Percentiles rank a stretch among this genome's conserved stretches.
These are phyloP conservation scores for Drosophila setosimentum DNA, from an alignment of 2,888 invertebrate genomes.

Conservation along the genomic window DNA sequence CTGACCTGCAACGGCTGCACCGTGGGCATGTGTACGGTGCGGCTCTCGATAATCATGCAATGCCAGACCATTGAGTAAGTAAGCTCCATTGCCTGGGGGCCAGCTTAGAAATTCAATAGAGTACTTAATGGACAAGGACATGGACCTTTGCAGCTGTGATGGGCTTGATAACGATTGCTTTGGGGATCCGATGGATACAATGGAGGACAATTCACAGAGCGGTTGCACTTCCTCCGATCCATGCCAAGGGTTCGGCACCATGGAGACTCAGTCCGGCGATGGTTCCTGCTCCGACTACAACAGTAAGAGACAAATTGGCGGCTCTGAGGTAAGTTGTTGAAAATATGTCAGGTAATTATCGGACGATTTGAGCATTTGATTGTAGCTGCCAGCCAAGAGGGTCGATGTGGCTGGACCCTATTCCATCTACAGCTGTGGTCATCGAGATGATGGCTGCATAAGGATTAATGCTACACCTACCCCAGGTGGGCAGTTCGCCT, in stretches of 20 bases:
- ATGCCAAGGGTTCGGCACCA: slow-evolving; percentile 43
- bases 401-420: slow-evolving; percentile 65
- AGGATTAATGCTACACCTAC: slow-evolving; percentile 15
- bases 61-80: slow-evolving; percentile 63
- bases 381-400: background rate
- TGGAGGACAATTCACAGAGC: slow-evolving; percentile 8
- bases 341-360: background rate
- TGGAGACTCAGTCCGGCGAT: slow-evolving; percentile 15
- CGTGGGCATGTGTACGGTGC: slow-evolving; percentile 54
- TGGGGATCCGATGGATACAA: slow-evolving; percentile 7
- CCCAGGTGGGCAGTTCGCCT: slow-evolving; percentile 49
- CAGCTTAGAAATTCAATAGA: slow-evolving; percentile 56
- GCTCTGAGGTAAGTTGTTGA: slow-evolving; percentile 35
- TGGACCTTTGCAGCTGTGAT: slow-evolving; percentile 52
- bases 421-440: slow-evolving; percentile 36
- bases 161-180: slow-evolving; percentile 1
- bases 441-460: slow-evolving; percentile 24
- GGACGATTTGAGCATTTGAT: background rate
- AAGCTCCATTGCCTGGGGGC: slow-evolving; percentile 33
- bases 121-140: slow-evolving; percentile 38
- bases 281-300: background rate
- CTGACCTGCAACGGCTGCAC: slow-evolving; percentile 66
- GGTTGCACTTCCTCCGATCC: slow-evolving; percentile 51
- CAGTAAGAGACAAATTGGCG: background rate
- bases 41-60: slow-evolving; percentile 46